Percentiles rank a stretch among this genome's conserved stretches.
Conservation (phyloP, 2,888 invertebrate species). For the Heteromyza rotundicornis region DNA sequence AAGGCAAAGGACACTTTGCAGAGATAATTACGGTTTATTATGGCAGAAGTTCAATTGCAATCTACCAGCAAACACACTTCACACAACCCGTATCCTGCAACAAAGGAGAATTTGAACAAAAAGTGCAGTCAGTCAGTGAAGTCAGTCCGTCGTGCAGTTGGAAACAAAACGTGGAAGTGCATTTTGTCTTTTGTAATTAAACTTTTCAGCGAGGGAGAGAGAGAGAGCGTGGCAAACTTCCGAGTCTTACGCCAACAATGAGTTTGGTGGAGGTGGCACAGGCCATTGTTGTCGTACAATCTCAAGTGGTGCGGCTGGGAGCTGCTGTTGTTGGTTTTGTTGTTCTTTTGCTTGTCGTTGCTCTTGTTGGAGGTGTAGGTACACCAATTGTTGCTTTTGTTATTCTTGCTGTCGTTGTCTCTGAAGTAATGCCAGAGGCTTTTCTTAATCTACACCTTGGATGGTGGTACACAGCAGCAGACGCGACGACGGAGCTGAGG, state of each 20-base stretch:
- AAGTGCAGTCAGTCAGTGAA: no score
- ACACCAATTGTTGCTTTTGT: no score
- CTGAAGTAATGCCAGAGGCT: conserved; percentile 5
- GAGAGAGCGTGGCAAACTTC: neutral
- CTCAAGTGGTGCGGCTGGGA: neutral
- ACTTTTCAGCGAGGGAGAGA: neutral
- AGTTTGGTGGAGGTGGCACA: neutral
- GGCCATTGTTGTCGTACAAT: neutral
- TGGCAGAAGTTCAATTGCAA: conserved; percentile 3
- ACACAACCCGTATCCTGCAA: no score
- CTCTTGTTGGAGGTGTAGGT: no score
- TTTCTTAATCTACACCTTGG: conserved; percentile 18
- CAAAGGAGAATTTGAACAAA: neutral
- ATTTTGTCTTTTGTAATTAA: conserved; percentile 5
- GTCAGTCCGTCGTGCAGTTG: neutral
- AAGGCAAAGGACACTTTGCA: neutral
- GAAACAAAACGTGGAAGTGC: neutral
- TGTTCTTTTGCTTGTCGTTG: no score
- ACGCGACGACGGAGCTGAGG: no score
- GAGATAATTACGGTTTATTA: neutral
- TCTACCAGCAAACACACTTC: neutral
- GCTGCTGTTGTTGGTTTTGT: no score
- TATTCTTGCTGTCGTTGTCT: conserved; percentile 12
- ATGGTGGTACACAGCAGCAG: no score
- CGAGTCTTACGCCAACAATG: neutral